Base-by-base conservation (phyloP, 2,113 vertebrate genomes). In the Mungos mungo region DNA sequence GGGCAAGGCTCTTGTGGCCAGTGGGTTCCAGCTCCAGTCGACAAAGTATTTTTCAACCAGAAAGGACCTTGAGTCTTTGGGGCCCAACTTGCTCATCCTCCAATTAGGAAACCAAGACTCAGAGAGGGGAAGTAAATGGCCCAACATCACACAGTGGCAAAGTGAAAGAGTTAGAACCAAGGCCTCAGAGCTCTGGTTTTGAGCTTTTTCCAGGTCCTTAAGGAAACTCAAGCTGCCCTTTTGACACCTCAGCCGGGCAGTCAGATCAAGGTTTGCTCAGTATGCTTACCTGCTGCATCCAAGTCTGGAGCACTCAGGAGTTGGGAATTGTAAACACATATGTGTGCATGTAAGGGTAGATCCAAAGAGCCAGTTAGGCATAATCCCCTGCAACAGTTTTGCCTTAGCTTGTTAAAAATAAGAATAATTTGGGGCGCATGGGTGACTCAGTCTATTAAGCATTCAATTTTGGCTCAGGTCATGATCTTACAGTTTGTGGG, bases 81-180 rank as follows among this genome's bases (percentile, higher is more conserved):
- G 18, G 0, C 33, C 50, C 76, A 92, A 25, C 18, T 23, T 71
- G 29, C 19, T 88, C n/a, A 2, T 50, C 83, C 33, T 72, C 29
- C n/a, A 63, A 33, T 35, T 82, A 71, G 47, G 76, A 90, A 97
- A 84, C 12, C 85, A 57, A 74, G 23, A 66, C 27, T 74, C 79
- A n/a, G 45, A 96, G 33, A 84, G 13, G 11, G 31, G 33, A 66
- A 84, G 52, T 25, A 38, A 95, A 27, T 27, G n/a, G n/a, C 45
- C 69, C 31, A 80, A n/a, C 15, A 4, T 54, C 54, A 72, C 54
- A 41, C 19, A 35, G 65, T 25, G 16, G 29, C 68, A 66, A 50
- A 68, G 72, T 65, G 7, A 93, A 29, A 88, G 35, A 76, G 47
- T 2, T 27, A 60, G 76, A 76, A 21, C 29, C 31, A 23, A 10